Base-by-base conservation (phyloP, 2,797 vertebrate genomes). In the Notolabrus celidotus region DNA sequence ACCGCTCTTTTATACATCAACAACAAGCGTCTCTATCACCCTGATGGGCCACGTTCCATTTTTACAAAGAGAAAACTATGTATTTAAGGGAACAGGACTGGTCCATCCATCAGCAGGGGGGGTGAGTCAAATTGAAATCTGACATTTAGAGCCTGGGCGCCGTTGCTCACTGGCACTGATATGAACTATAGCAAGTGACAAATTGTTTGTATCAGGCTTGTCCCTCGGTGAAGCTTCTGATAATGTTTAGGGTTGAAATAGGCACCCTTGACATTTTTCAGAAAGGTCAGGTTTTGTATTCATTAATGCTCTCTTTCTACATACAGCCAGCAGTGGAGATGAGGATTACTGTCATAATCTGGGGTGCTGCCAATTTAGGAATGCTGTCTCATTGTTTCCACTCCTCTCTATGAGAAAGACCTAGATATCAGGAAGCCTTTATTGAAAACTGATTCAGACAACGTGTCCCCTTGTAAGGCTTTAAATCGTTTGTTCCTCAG, bases 251-350 rank as follows among this genome's bases (percentile, higher is more conserved):
- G 85, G 79, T 85, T 86, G 72, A 92, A 87, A 89, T 47, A 33
- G 72, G 74, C 81, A 85, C 84, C 83, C 88, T 83, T 92, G 89
- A 91, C 89, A 92, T 94, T 93, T 87, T 0, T 0, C 62, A 34
- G 50, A 90, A 94, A 93, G 91, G 92, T 89, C 88, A 88, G 65
- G 74, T 85, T 90, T 88, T 85, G 72, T 86, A 77, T 89, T 89
- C 65, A 80, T 89, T 82, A 83, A 78, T 71, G 68, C 43, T 68
- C 25, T 38, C 36, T 49, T 79, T 85, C 72, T 80, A 84, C 73
- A 82, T 76, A 46, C 42, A 57, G 38, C 53, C 62, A 72, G 66
- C 53, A 43, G 41, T 14, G 41, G 62, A 55, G 55, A 76, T 71
- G 39, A 72, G 45, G 69, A 84, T 78, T 71, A 77, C 73, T 77